These are phyloP conservation scores for Cyrtorhinus lividipennis DNA, from an alignment of 1,140 invertebrate genomes.

Conservation along the genomic window DNA sequence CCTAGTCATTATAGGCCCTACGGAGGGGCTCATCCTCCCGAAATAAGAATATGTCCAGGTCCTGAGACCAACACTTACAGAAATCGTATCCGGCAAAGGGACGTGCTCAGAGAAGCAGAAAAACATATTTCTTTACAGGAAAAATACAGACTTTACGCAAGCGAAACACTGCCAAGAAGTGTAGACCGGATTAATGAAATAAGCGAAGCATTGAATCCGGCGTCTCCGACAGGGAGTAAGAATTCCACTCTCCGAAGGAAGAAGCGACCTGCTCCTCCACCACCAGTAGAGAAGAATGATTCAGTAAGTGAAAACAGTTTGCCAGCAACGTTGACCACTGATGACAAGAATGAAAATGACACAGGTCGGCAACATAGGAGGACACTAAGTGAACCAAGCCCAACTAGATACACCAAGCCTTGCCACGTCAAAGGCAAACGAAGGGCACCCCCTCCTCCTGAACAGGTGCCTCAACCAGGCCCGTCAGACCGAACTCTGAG, in stretches of 20 bases:
- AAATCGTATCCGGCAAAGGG: conserved; percentile 42
- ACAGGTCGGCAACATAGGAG: conserved; percentile 24
- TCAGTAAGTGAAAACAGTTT: background rate
- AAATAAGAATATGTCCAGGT: conserved; percentile 32
- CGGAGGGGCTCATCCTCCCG: conserved; percentile 27
- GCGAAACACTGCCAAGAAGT: conserved; percentile 28
- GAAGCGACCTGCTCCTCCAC: conserved; percentile 29
- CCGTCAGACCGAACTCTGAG: conserved; percentile 22
- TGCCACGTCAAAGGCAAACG: conserved; percentile 57
- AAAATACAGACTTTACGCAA: conserved; percentile 44
- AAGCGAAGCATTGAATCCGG: background rate
- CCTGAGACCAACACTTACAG: conserved; percentile 44
- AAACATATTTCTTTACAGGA: conserved; percentile 41
- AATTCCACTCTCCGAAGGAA: conserved; percentile 26
- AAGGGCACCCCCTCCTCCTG: conserved; percentile 51
- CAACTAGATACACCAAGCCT: conserved; percentile 32
- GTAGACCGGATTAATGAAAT: conserved; percentile 19
- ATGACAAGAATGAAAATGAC: background rate
- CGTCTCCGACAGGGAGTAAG: conserved; percentile 17
- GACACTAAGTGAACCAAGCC: conserved; percentile 37
- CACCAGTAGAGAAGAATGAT: conserved; percentile 4
- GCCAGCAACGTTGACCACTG: background rate
- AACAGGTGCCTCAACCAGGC: background rate
- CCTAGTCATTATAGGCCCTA: conserved; percentile 35
- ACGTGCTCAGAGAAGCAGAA: conserved; percentile 37